Evolutionary conservation across 2,797 vertebrate species (phyloP).

Genomic region (Siniperca scherzeri): DNA sequence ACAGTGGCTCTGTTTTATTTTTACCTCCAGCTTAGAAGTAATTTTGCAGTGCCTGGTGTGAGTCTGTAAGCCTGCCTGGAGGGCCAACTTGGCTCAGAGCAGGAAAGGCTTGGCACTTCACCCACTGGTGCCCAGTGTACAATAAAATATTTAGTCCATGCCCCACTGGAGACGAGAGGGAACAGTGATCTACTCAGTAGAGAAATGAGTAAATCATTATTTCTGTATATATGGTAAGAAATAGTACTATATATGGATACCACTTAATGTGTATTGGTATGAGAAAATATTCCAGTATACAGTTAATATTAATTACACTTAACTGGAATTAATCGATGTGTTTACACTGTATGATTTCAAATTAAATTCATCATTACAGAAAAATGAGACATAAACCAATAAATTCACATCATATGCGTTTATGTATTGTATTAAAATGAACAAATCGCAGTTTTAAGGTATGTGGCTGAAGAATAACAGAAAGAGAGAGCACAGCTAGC

Average conservation of each 20-base stretch:
- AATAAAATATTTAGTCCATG: slow-evolving; percentile 57
- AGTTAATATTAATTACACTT: neutral
- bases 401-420: neutral
- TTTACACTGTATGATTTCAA: neutral
- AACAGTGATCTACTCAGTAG: slow-evolving; percentile 52
- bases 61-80: slow-evolving; percentile 29
- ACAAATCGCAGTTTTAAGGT: neutral
- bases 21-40: slow-evolving; percentile 43
- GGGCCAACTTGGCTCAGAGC: slow-evolving; percentile 29
- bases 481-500: neutral
- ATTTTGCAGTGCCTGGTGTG: slow-evolving; percentile 35
- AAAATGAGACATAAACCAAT: neutral
- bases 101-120: slow-evolving; percentile 60
- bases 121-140: slow-evolving; percentile 52
- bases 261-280: slow-evolving; percentile 7
- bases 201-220: slow-evolving; percentile 52
- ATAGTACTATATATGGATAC: slow-evolving; percentile 26
- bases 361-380: neutral
- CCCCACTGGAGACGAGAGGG: slow-evolving; percentile 30
- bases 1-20: slow-evolving; percentile 59
- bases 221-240: slow-evolving; percentile 14
- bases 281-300: neutral
- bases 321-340: neutral
- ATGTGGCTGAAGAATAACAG: too few relatives aligned
- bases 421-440: too few relatives aligned